Percentiles rank a stretch among this genome's conserved stretches.
These are phyloP conservation scores for Leucopsar rothschildi DNA, from an alignment of 2,113 vertebrate genomes.

Conservation along the genomic window DNA sequence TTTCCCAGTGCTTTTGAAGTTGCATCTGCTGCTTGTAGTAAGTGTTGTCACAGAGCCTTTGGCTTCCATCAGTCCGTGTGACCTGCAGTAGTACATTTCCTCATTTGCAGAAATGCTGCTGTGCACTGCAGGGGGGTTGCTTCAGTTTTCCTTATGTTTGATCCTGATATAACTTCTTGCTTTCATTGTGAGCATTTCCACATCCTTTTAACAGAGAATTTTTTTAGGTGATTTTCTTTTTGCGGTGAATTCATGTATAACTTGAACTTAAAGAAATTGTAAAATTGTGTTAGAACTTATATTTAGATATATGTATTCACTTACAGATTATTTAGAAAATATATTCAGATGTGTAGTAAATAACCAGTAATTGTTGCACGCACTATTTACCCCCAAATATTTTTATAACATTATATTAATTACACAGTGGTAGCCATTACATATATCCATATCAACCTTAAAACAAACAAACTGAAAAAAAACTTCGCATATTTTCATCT, in stretches of 20 bases:
- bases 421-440: background rate
- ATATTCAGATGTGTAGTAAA: background rate
- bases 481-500: background rate
- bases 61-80: background rate
- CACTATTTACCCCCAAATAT: background rate
- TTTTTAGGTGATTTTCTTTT: background rate
- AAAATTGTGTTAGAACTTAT: background rate
- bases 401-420: background rate
- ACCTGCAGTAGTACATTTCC: background rate
- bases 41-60: background rate
- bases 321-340: background rate
- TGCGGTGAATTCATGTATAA: background rate
- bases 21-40: background rate
- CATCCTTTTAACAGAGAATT: background rate
- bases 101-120: background rate
- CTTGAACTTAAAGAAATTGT: background rate
- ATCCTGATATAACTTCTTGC: background rate
- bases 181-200: background rate
- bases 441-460: background rate
- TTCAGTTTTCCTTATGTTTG: background rate
- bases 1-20: constrained; percentile 1
- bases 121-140: background rate
- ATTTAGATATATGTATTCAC: background rate
- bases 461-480: accelerated
- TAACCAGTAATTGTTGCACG: background rate